A percentile compares a stretch with the other conserved stretches of the same genome.
These are phyloP conservation scores for Melanostigma gelatinosum DNA, from an alignment of 2,113 vertebrate species.

Conservation along the genomic window DNA sequence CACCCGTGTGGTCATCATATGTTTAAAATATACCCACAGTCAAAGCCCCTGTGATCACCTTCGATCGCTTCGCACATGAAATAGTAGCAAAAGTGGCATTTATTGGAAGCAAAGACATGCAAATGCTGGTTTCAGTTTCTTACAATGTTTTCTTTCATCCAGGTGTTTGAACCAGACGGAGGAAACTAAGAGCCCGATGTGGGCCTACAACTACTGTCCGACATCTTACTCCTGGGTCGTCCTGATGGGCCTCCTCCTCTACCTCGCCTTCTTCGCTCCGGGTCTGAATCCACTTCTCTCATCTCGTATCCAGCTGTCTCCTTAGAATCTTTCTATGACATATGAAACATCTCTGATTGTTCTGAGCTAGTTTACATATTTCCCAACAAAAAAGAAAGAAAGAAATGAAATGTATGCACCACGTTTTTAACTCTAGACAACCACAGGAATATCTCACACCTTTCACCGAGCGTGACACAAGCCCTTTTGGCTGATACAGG, in stretches of 20 bases:
- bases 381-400: neutral
- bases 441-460: neutral
- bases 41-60: neutral
- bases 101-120: neutral
- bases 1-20: neutral
- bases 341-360: neutral
- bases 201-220: conserved; percentile 98
- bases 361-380: neutral
- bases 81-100: neutral
- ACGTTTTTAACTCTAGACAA: neutral
- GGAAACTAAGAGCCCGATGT: conserved; percentile 80
- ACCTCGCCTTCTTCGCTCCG: conserved; percentile 95
- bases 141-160: neutral
- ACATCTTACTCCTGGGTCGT: conserved; percentile 94
- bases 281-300: conserved; percentile 77
- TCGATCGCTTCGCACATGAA: neutral
- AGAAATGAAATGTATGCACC: neutral
- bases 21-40: neutral
- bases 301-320: neutral
- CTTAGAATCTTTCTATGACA: neutral
- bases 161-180: conserved; percentile 90
- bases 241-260: conserved; percentile 92
- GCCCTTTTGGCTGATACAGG: too few relatives aligned
- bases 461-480: too few relatives aligned
- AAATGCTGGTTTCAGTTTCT: neutral